Percentiles rank a stretch among this genome's conserved stretches.
Conservation (phyloP, 1,140 invertebrate genomes). For the Oscheius sp. region DNA sequence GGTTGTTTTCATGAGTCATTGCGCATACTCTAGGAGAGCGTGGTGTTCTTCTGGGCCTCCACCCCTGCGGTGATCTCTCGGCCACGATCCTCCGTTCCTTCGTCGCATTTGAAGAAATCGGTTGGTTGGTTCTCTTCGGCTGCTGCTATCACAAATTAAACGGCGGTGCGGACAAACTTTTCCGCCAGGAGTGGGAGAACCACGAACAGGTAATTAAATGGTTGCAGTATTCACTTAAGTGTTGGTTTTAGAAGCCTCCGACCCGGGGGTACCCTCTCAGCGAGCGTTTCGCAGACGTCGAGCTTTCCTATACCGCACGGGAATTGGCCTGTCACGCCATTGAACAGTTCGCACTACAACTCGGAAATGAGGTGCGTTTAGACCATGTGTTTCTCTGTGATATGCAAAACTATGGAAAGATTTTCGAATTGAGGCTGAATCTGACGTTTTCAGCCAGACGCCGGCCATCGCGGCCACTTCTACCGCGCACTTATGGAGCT, state of each 20-base stretch:
- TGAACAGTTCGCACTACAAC: constrained; percentile 36
- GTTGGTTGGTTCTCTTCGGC: constrained; percentile 42
- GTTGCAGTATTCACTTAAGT: not conserved
- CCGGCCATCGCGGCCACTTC: no score
- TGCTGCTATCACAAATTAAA: constrained; percentile 58
- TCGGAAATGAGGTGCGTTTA: constrained; percentile 6
- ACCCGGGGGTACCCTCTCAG: constrained; percentile 28
- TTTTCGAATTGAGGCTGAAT: no score
- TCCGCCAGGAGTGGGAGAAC: constrained; percentile 11
- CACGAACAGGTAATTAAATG: not conserved
- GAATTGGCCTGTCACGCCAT: constrained; percentile 48
- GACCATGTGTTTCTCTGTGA: no score
- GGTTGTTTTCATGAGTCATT: not conserved
- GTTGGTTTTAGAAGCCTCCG: no score
- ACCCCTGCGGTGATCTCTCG: constrained; percentile 52
- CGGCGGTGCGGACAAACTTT: constrained; percentile 45
- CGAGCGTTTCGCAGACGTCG: not conserved
- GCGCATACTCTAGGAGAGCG: not conserved
- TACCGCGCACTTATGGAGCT: not conserved
- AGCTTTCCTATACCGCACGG: constrained; percentile 47
- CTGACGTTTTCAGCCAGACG: no score
- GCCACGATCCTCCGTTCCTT: constrained; percentile 47
- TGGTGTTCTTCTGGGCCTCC: constrained; percentile 44
- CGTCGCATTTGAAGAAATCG: constrained; percentile 6
- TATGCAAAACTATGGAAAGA: no score